Evolutionary conservation across 1,140 invertebrate genomes (phyloP).

Genomic region (Rhyzopertha dominica): DNA sequence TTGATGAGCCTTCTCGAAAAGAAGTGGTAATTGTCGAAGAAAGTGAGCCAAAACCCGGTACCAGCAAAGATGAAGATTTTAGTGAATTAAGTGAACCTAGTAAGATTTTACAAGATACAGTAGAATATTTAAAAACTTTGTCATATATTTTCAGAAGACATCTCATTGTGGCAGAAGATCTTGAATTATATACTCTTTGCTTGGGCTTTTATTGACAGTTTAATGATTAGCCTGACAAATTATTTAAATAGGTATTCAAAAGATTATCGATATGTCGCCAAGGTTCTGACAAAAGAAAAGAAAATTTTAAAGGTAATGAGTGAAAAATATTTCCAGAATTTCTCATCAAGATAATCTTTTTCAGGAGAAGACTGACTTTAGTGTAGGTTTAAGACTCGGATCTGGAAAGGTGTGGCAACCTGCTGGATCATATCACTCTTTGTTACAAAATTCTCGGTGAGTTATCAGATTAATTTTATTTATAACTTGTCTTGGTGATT

Average conservation of each 20-base stretch:
- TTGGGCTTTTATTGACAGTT: conserved; percentile 71
- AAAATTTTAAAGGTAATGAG: conserved; percentile 71
- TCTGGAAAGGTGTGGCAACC: conserved; percentile 71
- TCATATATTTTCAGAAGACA: conserved; percentile 17
- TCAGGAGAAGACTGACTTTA: conserved; percentile 64
- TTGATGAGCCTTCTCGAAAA: conserved; percentile 20
- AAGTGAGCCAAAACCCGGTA: conserved; percentile 37
- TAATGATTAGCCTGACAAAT: conserved; percentile 81
- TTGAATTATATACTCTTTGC: conserved; percentile 28
- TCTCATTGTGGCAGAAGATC: conserved; percentile 26
- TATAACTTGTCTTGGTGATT: conserved; percentile 16
- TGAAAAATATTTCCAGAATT: conserved; percentile 7
- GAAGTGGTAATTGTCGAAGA: conserved; percentile 29
- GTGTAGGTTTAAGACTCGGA: conserved; percentile 59
- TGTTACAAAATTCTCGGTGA: conserved; percentile 49
- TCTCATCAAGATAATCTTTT: too few species aligned
- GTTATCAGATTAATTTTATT: conserved; percentile 30
- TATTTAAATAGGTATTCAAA: conserved; percentile 82
- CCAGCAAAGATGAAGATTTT: conserved; percentile 39
- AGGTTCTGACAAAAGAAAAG: conserved; percentile 72
- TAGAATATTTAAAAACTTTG: conserved; percentile 2
- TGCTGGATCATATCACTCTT: conserved; percentile 34
- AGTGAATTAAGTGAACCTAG: conserved; percentile 34
- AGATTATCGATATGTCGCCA: conserved; percentile 90
- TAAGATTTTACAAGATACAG: conserved; percentile 15